Evolutionary conservation across 2,113 vertebrate genomes (phyloP).

Genomic region (Sprattus sprattus): DNA sequence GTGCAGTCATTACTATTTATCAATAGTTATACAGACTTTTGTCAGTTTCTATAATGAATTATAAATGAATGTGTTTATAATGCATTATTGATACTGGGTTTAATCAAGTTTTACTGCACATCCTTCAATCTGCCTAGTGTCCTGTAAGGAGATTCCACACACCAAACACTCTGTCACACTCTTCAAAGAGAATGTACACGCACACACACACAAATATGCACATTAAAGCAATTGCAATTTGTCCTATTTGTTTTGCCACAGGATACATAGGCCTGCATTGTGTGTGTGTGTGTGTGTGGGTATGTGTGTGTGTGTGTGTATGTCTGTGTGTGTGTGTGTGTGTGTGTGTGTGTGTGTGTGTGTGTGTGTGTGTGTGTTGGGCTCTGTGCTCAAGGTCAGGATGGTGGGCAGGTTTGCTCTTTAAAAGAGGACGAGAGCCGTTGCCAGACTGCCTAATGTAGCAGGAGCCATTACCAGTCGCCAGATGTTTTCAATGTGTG

Average conservation of each 20-base stretch:
- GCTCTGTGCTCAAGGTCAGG: background rate
- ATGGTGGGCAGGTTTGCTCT: background rate
- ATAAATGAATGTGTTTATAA: too few species aligned
- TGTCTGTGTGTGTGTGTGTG: conserved; percentile 19
- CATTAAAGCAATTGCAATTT: too few species aligned
- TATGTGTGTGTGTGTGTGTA: conserved; percentile 16
- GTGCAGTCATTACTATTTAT: too few species aligned
- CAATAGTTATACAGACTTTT: too few species aligned
- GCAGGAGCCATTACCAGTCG: conserved; percentile 2
- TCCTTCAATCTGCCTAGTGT: too few species aligned
- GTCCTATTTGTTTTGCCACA: background rate
- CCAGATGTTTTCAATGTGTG: conserved; percentile 19
- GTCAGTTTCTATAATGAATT: too few species aligned
- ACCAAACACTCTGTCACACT: too few species aligned
- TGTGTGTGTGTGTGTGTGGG: background rate
- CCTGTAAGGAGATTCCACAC: too few species aligned
- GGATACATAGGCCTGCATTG: too few species aligned
- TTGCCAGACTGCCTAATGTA: background rate
- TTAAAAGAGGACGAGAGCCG: background rate
- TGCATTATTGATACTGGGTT: too few species aligned
- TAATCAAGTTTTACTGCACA: too few species aligned
- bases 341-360: conserved; percentile 10
- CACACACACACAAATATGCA: background rate
- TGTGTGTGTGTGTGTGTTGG: background rate
- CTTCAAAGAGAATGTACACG: background rate